Percentiles rank a stretch among this genome's conserved stretches.
Evolutionary conservation across 2,797 vertebrate genomes (phyloP).

Genomic region (Sebastes oblongus): DNA sequence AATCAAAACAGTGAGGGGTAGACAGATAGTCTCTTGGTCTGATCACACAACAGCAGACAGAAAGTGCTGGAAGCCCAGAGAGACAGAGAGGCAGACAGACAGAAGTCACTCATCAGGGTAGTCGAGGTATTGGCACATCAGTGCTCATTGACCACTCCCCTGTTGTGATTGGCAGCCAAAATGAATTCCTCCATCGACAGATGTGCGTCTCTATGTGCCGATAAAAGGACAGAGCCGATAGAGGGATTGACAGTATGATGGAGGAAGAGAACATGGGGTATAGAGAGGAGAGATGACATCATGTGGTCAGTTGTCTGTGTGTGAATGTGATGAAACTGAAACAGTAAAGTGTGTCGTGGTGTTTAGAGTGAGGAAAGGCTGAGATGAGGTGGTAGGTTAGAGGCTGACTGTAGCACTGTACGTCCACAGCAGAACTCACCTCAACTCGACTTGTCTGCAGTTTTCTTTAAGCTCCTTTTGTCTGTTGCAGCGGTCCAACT

Average conservation of each 20-base stretch:
- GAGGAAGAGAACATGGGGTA: conserved; percentile 60
- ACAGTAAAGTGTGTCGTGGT: not conserved
- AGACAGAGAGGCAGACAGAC: conserved; percentile 45
- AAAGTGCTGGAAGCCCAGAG: conserved; percentile 23
- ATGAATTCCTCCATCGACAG: conserved; percentile 80
- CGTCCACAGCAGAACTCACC: conserved; percentile 64
- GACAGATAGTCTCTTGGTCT: not conserved
- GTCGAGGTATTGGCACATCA: conserved; percentile 75
- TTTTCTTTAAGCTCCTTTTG: conserved; percentile 40
- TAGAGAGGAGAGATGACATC: conserved; percentile 59
- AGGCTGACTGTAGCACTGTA: not conserved
- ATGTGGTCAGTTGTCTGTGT: conserved; percentile 33
- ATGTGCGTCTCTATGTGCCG: conserved; percentile 67
- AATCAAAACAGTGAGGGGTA: not conserved
- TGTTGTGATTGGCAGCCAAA: conserved; percentile 78
- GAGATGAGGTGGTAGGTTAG: conserved; percentile 13
- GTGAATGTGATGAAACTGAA: conserved; percentile 7
- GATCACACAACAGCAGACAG: not conserved
- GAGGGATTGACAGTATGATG: conserved; percentile 76
- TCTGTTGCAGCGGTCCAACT: conserved; percentile 32
- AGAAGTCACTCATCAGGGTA: conserved; percentile 74
- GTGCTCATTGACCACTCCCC: conserved; percentile 71
- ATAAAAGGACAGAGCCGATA: conserved; percentile 64
- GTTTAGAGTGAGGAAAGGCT: conserved; percentile 27
- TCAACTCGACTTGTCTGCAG: conserved; percentile 30